These are phyloP conservation scores for Tragelaphus imberbis DNA, from an alignment of 2,113 vertebrate species.

Conservation along the genomic window DNA sequence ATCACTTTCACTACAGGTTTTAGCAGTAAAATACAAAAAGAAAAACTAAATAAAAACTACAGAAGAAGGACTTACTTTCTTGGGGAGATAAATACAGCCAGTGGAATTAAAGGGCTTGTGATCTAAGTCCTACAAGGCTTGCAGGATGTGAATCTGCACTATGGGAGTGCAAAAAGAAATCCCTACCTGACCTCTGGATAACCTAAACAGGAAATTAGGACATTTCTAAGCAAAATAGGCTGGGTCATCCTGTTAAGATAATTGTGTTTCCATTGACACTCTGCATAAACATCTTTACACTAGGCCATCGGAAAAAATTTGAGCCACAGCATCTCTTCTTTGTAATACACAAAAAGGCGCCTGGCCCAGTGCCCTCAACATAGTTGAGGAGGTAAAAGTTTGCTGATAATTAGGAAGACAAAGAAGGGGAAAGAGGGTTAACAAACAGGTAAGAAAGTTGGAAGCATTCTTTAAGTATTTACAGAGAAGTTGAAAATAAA, in stretches of 20 bases:
- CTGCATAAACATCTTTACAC: conserved; percentile 83
- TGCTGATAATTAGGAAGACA: conserved; percentile 33
- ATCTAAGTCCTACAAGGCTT: conserved; percentile 66
- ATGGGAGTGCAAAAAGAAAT: conserved; percentile 76
- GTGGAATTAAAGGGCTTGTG: conserved; percentile 56
- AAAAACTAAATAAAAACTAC: not conserved
- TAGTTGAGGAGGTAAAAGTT: not conserved
- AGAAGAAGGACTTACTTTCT: conserved; percentile 34
- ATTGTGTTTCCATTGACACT: conserved; percentile 84
- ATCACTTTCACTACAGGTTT: not conserved
- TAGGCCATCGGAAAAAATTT: conserved; percentile 79
- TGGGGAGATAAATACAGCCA: conserved; percentile 44
- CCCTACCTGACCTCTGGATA: conserved; percentile 84
- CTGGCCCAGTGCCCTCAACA: not conserved
- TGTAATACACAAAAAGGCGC: conserved; percentile 77
- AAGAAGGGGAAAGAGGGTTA: conserved; percentile 75
- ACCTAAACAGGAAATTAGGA: conserved; percentile 85
- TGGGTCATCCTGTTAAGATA: conserved; percentile 84
- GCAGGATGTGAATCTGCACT: conserved; percentile 62
- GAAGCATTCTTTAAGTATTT: conserved; percentile 77
- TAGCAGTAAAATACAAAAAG: not conserved
- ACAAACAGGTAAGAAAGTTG: conserved; percentile 81
- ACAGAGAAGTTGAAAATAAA: conserved; percentile 74
- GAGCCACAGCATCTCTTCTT: conserved; percentile 79
- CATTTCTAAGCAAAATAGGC: conserved; percentile 83